Evolutionary conservation across 2,888 invertebrate genomes (phyloP), one percentile per base, ranked within the genome.

Genomic region (Lymantria dispar): DNA sequence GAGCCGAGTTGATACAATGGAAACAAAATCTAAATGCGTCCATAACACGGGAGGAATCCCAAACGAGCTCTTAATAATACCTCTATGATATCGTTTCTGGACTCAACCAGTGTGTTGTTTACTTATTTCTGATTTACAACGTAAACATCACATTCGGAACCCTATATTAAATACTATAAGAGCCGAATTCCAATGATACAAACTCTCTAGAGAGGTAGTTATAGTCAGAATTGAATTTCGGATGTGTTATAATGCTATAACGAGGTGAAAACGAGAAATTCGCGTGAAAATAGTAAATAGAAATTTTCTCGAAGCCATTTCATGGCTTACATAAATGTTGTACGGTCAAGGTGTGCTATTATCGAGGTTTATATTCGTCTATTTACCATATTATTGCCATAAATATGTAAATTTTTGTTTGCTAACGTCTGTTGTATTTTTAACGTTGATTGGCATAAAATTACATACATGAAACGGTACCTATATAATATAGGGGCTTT

Each of bases 11-110:
- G 5, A 14, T 33, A 7, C 12, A 67, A 60, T 79, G 83, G 76
- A 78, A 55, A 67, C 72, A 58, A 51, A 51, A 38, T 13, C 58
- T 51, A 59, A 69, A 67, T 63, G 65, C 66, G 72, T 65, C 68
- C 74, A 78, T 72, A 82, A 85, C 87, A 86, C 81, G 76, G 80
- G 76, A 69, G 76, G 85, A 85, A 87, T 87, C 85, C 85, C 83
- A 84, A 87, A 87, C 85, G 83, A 85, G 77, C 83, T 83, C 86
- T 87, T 89, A 88, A 88, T 88, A 89, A 86, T 75, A 78, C 76
- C 75, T 74, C 78, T 83, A 81, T 84, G 79, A 84, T 86, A 87
- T 83, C 80, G 74, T 72, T 66, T 59, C 73, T 68, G 73, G 74
- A 80, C 81, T 79, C 73, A 66, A 71, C 69, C 77, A 79, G 73